These are phyloP conservation scores for Latrodectus hesperus DNA, from an alignment of 2,888 invertebrate genomes.

Conservation along the genomic window DNA sequence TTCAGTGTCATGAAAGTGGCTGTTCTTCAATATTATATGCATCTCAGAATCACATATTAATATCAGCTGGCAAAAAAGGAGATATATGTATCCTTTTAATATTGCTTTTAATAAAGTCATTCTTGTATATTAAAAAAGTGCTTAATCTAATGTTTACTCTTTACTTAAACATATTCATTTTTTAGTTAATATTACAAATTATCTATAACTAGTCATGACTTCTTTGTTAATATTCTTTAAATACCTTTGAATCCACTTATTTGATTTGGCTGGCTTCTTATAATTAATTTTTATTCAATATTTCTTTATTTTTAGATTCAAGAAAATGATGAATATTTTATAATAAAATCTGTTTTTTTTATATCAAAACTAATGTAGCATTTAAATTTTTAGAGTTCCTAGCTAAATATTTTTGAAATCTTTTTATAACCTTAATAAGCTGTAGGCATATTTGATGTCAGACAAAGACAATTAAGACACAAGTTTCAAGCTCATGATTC, in stretches of 20 bases:
- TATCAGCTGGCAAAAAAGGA: slow-evolving; percentile 97
- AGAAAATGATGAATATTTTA: no score
- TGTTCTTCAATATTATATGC: slow-evolving; percentile 92
- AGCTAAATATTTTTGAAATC: neutral
- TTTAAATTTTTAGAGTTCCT: no score
- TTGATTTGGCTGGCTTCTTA: no score
- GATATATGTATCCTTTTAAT: slow-evolving; percentile 85
- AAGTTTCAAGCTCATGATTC: slow-evolving; percentile 93
- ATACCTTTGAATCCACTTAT: no score
- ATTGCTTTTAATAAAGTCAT: no score
- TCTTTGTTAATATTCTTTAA: neutral
- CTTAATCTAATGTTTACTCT: no score
- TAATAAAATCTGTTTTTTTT: no score
- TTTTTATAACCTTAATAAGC: slow-evolving; percentile 40
- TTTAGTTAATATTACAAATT: neutral
- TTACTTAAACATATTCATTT: no score
- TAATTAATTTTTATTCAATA: no score
- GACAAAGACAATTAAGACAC: slow-evolving; percentile 90
- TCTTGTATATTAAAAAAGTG: no score
- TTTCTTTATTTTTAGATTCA: no score
- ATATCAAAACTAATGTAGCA: no score
- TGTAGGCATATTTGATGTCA: slow-evolving; percentile 84
- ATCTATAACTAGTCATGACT: neutral
- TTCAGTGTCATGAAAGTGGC: slow-evolving; percentile 95
- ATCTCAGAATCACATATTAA: slow-evolving; percentile 92